phyloP scores from a whole-genome alignment of 2,888 invertebrate species.

The Tyria jacobaeae region DNA sequence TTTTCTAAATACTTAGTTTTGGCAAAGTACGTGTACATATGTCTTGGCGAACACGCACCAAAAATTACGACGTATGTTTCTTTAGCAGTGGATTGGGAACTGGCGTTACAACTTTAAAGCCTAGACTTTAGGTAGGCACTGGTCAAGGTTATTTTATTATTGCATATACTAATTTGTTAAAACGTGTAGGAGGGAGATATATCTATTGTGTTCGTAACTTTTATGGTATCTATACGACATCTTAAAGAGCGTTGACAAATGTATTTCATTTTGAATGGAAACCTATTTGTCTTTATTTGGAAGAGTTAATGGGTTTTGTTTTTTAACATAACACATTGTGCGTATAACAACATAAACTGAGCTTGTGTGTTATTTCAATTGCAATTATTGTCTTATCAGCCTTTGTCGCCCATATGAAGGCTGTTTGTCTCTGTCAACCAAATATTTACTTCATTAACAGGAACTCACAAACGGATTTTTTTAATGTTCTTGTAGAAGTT shows the following conservation, averaged over 20 bases:
- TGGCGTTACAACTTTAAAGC: conserved; percentile 52
- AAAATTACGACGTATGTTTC: conserved; percentile 31
- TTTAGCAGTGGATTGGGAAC: conserved; percentile 36
- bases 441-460: too few species aligned
- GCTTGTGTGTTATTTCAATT: not conserved
- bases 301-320: conserved; percentile 6
- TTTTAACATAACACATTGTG: conserved; percentile 4
- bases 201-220: conserved; percentile 31
- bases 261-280: conserved; percentile 22
- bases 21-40: too few species aligned
- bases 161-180: conserved; percentile 26
- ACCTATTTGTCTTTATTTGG: conserved; percentile 15
- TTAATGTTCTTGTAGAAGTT: too few species aligned
- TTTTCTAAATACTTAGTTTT: too few species aligned
- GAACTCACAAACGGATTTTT: too few species aligned
- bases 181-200: conserved; percentile 26
- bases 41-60: conserved; percentile 19
- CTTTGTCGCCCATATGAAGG: too few species aligned
- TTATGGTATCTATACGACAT: conserved; percentile 22
- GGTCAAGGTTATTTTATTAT: conserved; percentile 51
- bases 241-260: conserved; percentile 21
- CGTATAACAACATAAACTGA: not conserved
- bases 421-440: too few species aligned
- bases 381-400: too few species aligned
- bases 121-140: conserved; percentile 51